These are phyloP conservation scores for Andrena haemorrhoa DNA, from an alignment of 2,888 invertebrate genomes.

Conservation along the genomic window DNA sequence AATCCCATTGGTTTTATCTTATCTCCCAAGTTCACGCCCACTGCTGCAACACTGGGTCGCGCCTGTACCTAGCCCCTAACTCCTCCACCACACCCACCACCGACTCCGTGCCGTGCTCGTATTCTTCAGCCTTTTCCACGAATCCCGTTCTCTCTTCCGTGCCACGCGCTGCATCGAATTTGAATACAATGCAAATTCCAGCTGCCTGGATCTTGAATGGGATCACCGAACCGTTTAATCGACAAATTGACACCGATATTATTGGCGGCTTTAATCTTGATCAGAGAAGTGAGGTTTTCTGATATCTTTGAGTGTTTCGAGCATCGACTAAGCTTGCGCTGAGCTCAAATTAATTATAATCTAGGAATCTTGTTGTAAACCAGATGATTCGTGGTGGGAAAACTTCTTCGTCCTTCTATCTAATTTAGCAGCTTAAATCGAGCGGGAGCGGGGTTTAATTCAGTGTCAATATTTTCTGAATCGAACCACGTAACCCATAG, in stretches of 20 bases:
- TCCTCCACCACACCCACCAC: constrained; percentile 10
- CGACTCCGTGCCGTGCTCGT: neutral
- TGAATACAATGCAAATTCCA: neutral
- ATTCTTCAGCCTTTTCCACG: neutral
- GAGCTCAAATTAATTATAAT: too few species aligned
- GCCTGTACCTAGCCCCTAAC: neutral
- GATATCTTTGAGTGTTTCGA: too few species aligned
- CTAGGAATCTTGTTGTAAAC: neutral
- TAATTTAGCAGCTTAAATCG: constrained; percentile 10
- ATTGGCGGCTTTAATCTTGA: too few species aligned
- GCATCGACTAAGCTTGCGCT: too few species aligned
- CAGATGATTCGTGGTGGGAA: neutral
- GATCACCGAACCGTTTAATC: too few species aligned
- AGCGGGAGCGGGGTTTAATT: constrained; percentile 27
- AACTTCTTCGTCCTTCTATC: neutral
- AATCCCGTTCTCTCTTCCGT: neutral
- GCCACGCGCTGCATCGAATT: neutral
- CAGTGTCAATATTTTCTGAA: constrained; percentile 25
- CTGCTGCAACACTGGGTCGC: neutral
- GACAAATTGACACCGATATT: too few species aligned
- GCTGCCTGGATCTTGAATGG: too few species aligned
- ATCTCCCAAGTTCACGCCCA: constrained; percentile 52
- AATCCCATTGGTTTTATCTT: constrained; percentile 53
- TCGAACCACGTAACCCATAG: constrained; percentile 36
- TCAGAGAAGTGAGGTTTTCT: too few species aligned